Evolutionary conservation across 2,113 vertebrate species (phyloP), one percentile per base, ranked within the genome.

Genomic region (Burhinus oedicnemus): DNA sequence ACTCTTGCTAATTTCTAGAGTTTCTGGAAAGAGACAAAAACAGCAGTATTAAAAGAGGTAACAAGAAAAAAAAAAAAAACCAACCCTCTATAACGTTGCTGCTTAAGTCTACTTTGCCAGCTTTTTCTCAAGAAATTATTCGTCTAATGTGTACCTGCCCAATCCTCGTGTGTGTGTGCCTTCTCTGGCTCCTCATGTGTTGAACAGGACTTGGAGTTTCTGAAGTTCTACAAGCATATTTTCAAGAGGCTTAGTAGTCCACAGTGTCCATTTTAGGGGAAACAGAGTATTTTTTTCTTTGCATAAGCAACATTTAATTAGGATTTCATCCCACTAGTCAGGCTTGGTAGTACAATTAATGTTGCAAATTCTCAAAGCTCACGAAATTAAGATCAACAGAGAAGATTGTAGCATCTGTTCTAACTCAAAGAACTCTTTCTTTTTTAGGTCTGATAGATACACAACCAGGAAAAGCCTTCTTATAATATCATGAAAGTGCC

Each of bases 391-490:
- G 58, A 91, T 92, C 38, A 83, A n/a, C 86, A 84, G 51, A 81
- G 54, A 64, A 88, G 51, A 80, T 25, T 36, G 62, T 72, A 92
- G 36, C 83, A 90, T 83, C 90, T 95, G 45, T 83, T 97, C 75
- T 89, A 65, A 76, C 27, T 80, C 64, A 52, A 74, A 90, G 25
- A 77, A 66, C 21, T 58, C 47, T 77, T 64, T 90, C 57, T 2
- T 17, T 91, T 87, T 92, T 70, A 62, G 71, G 44, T 83, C 76
- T 90, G 54, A 70, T 68, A 76, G 69, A 75, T 60, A 61, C 11
- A 65, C 14, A 83, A 36, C 40, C 71, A 86, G 52, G 26, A 86
- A 83, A 89, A 88, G 11, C 16, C 21, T 85, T 60, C 38, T 83
- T 86, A 49, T 61, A 77, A 26, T n/a, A 82, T 40, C 25, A 68